phyloP scores from a whole-genome alignment of 2,113 vertebrate genomes.

The Dipodomys spectabilis region DNA sequence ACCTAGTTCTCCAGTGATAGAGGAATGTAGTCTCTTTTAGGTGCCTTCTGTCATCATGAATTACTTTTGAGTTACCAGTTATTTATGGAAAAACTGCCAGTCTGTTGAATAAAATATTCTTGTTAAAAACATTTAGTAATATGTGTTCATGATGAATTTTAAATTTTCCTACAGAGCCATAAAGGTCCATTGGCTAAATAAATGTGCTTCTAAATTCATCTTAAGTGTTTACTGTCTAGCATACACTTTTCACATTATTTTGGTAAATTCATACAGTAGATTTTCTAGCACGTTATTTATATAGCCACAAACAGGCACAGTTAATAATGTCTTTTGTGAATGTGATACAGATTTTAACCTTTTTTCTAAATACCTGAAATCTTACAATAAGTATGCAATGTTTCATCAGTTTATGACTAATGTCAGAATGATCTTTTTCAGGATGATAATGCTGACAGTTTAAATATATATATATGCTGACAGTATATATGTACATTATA shows the following conservation, averaged over 20 bases:
- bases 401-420: slow-evolving; percentile 12
- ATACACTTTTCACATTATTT: slow-evolving; percentile 32
- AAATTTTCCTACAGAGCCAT: neutral
- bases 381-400: slow-evolving; percentile 13
- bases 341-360: slow-evolving; percentile 32
- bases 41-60: slow-evolving; percentile 20
- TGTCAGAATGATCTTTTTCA: slow-evolving; percentile 26
- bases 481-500: no score
- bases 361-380: slow-evolving; percentile 23
- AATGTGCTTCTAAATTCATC: slow-evolving; percentile 25
- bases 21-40: neutral
- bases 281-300: slow-evolving; percentile 33
- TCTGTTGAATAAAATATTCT: neutral
- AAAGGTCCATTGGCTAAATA: slow-evolving; percentile 2
- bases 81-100: slow-evolving; percentile 23
- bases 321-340: slow-evolving; percentile 38
- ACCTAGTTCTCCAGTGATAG: neutral
- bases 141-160: slow-evolving; percentile 48
- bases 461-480: neutral
- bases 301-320: neutral
- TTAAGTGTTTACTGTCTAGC: slow-evolving; percentile 32
- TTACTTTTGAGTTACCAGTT: neutral
- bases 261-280: slow-evolving; percentile 21
- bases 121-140: slow-evolving; percentile 42
- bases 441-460: neutral